These are phyloP conservation scores for Amphimedon queenslandica DNA, from an alignment of 37 sponge, comb jelly and placozoan genomes.

Conservation along the genomic window DNA sequence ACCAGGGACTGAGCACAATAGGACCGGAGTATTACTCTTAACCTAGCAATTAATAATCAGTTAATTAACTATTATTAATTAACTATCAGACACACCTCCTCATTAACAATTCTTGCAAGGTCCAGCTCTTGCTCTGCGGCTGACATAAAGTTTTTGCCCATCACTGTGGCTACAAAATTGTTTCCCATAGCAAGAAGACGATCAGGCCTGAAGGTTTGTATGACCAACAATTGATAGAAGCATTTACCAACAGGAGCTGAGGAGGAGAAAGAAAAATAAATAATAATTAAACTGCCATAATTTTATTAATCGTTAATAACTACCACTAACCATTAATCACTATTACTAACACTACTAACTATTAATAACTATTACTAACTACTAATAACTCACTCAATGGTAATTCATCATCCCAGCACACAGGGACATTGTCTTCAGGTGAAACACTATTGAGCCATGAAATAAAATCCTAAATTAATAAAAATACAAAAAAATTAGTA, in stretches of 20 bases:
- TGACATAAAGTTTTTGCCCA: slow-evolving; percentile 68
- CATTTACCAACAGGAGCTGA: slow-evolving; percentile 52
- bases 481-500: not conserved
- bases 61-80: not conserved
- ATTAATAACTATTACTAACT: slow-evolving; percentile 1
- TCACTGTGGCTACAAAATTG: slow-evolving; percentile 50
- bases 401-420: slow-evolving; percentile 64
- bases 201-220: slow-evolving; percentile 86
- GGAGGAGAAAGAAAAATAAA: not conserved
- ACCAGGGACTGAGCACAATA: slow-evolving; percentile 90
- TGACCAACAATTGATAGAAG: slow-evolving; percentile 69
- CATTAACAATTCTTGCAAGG: slow-evolving; percentile 59
- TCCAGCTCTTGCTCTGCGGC: slow-evolving; percentile 75
- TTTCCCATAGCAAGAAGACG: slow-evolving; percentile 62
- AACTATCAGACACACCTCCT: slow-evolving; percentile 64
- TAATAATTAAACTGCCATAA: no score
- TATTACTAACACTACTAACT: not conserved
- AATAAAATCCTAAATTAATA: slow-evolving; percentile 36
- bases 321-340: not conserved
- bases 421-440: slow-evolving; percentile 72
- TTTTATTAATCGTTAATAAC: no score
- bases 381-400: slow-evolving; percentile 34
- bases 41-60: slow-evolving; percentile 14
- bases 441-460: slow-evolving; percentile 52
- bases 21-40: slow-evolving; percentile 77